phyloP scores from a whole-genome alignment of 2,113 vertebrate genomes.

The Daboia siamensis region DNA sequence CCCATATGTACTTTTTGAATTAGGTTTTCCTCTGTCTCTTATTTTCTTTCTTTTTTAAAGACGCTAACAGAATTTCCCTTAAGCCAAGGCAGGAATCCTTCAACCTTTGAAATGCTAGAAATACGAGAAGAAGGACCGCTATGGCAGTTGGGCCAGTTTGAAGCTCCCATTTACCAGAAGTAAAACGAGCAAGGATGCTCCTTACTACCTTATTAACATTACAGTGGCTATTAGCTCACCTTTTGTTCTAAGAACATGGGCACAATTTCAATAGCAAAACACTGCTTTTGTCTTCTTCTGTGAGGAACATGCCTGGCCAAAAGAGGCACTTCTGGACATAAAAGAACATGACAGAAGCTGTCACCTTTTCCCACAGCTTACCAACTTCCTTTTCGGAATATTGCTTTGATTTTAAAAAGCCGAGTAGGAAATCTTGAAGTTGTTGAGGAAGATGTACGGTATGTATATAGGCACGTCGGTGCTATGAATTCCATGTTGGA shows the following conservation, averaged over 20 bases:
- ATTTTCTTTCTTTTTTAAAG: not conserved
- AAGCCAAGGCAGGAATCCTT: not conserved
- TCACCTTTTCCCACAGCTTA: not conserved
- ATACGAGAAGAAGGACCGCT: not conserved
- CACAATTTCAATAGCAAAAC: not conserved
- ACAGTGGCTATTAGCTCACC: not conserved
- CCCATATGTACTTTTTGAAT: not conserved
- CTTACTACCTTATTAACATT: not conserved
- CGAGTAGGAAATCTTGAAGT: not conserved
- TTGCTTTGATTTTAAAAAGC: not conserved
- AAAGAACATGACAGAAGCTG: not conserved
- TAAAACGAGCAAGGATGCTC: not conserved
- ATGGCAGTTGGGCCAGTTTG: not conserved
- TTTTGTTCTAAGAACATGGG: not conserved
- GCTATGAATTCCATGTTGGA: not conserved
- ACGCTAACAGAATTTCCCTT: not conserved
- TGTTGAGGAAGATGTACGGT: not conserved
- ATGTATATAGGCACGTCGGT: not conserved
- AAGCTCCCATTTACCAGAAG: not conserved
- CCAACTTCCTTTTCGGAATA: not conserved
- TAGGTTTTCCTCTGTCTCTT: not conserved
- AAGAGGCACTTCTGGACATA: not conserved
- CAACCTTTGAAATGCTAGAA: not conserved
- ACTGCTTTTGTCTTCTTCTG: not conserved
- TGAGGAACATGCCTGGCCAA: not conserved